Evolutionary conservation across 2,113 vertebrate genomes (phyloP).

Genomic region (Deroptyus accipitrinus): DNA sequence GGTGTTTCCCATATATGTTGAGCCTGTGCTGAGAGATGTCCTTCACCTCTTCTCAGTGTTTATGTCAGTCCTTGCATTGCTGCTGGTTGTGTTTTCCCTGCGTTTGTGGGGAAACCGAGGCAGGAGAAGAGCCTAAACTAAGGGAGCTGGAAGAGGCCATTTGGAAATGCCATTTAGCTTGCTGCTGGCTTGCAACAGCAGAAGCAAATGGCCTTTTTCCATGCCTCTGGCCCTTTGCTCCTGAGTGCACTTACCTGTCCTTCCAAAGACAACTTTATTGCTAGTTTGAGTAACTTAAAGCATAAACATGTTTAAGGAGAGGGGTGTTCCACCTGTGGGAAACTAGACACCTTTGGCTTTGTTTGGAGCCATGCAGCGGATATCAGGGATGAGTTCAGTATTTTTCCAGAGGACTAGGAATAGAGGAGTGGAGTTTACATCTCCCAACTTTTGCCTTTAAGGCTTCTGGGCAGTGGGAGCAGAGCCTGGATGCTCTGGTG

Average conservation of each 20-base stretch:
- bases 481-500: background rate
- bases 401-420: background rate
- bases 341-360: rapidly evolving
- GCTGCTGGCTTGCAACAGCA: background rate
- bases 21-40: background rate
- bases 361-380: background rate
- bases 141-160: rapidly evolving
- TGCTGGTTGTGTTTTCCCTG: background rate
- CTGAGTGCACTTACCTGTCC: rapidly evolving
- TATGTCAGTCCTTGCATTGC: rapidly evolving
- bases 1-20: background rate
- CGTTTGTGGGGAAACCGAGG: background rate
- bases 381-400: rapidly evolving
- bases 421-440: rapidly evolving
- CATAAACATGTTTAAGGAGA: rapidly evolving
- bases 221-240: background rate
- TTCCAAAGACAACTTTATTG: background rate
- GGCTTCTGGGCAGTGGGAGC: background rate
- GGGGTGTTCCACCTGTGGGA: rapidly evolving
- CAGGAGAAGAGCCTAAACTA: background rate
- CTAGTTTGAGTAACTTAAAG: too few relatives aligned
- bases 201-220: background rate
- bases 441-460: background rate
- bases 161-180: background rate
- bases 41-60: rapidly evolving